Evolutionary conservation across 2,113 vertebrate species (phyloP), one percentile per base, ranked within the genome.

Genomic region (Platichthys flesus): DNA sequence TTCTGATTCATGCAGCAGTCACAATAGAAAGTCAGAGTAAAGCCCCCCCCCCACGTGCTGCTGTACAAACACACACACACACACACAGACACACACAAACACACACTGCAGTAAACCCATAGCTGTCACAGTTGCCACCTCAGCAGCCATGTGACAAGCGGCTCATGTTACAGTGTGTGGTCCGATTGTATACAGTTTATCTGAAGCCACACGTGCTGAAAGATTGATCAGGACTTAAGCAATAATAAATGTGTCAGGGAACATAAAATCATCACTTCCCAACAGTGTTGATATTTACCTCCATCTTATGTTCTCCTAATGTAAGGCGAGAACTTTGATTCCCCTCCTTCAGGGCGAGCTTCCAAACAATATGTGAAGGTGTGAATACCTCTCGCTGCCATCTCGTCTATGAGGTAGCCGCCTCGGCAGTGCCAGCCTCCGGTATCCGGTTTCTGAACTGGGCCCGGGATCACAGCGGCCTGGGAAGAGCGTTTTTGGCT

Each of bases 401-500:
- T 66, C 59, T 76, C 8, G 9, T 40, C 74, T 69, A 47, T 88
- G 88, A 89, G 75, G 69, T 84, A 76, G 85, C 82, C 67, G n/a
- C 58, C 76, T 23, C 59, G 45, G 13, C 69, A 42, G 62, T 71
- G 89, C 85, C 81, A 87, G 82, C 67, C 28, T 59, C 23, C 1
- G 0, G 89, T 87, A 88, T 92, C 87, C 73, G 67, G 76, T 91
- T 63, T 85, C 90, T 74, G 49, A 82, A 69, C 78, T 79, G 84
- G 80, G 80, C 65, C 52, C 0, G 2, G 78, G 86, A 90, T 90
- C 86, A 90, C 72, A 91, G 78, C 51, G 10, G 59, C 51, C 74
- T n/a, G 69, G 68, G 55, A 71, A 55, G 64, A 59, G 69, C 54
- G 10, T 13, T 52, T 82, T 83, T 89, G 84, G 87, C 86, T 24